Base-by-base conservation (phyloP, 2,888 invertebrate species). In the Synergus japonicus region DNA sequence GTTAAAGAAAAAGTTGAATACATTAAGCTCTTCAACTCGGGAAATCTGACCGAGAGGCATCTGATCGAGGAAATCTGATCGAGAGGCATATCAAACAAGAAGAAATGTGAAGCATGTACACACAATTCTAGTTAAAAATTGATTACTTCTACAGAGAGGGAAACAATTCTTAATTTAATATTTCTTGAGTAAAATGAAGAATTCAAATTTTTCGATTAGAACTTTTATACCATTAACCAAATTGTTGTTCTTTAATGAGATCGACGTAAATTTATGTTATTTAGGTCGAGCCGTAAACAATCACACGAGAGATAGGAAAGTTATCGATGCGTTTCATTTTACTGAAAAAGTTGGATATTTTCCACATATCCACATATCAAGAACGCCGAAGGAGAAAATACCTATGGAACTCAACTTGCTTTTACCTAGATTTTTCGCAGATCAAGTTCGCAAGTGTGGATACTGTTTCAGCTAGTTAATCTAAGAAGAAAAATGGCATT, bases 321-420 rank as follows among this genome's bases (percentile, higher is more conserved):
- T 29, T 29, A 29, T 67, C 44, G 44, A 46, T 46, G 67, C 67
- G 18, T 67, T 67, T 67, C 44, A 67, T 46, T 67, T 67, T 22
- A 12, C 18, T n/a, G 44, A 67, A 67, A 67, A 67, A 67, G 44
- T 66, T 18, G 22, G 15, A 15, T 46, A 13, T 46, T 67, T 44
- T 67, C 43, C 67, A 67, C 67, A 67, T 67, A 66, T 66, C 66
- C 4, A 44, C 22, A 67, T 67, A 67, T 44, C 67, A 67, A 67
- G 67, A 44, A 67, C 67, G 44, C n/a, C 43, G 2, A 66, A 43
- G 67, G 49, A 69, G 69, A 69, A 69, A 46, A 69, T 69, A 44
- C 9, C 15, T 66, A 66, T 7, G 69, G 46, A 15, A 69, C 67
- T 46, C 49, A 29, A 69, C 46, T 69, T 8, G 29, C 46, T 69